Evolutionary conservation across 2,888 invertebrate species (phyloP), one percentile per base, ranked within the genome.

Genomic region (Ashinkailepas kermadecensis): DNA sequence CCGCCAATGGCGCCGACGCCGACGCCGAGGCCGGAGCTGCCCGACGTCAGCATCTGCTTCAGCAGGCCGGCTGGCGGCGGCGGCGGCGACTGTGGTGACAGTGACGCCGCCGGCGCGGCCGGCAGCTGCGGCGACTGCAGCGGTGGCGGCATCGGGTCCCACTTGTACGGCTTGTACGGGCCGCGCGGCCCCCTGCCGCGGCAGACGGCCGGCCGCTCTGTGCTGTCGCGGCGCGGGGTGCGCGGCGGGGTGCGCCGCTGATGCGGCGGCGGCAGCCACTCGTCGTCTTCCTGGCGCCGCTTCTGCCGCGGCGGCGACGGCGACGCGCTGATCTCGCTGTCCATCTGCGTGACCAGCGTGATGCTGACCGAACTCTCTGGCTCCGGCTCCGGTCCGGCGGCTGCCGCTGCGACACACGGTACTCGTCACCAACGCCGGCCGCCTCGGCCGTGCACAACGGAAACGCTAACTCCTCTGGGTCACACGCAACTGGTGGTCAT

Each of bases 351-450:
- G 12, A 74, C 74, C 74, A 74, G 56, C 21, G 74, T 74, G 74
- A 74, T 74, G 56, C 74, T 74, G 56, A 74, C 74, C 21, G 74
- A 74, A 23, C 54, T 74, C 74, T 74, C 56, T 15, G 74, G 74
- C 74, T 74, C 74, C 12, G 54, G 9, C 54, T 18, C 21, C 0
- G 15, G 13, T 21, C 1, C 74, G 54, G 74, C 74, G 56, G 74
- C 39, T 39, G 39, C 39, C 39, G 4, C 39, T 39, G 39, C 39
- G 2, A 39, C 39, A 39, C 39, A 39, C 39, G 39, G 39, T 39
- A 39, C 39, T 39, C 4, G 39, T 39, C 39, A 39, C 39, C 39
- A 39, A 39, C 39, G 39, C 39, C 39, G 39, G 2, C 39, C 39
- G 39, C 39, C 1, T 4, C 39, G 39, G 39, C 4, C 39, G 39